These are phyloP conservation scores for Monopis laevigella DNA, from an alignment of 2,888 invertebrate species.

Conservation along the genomic window DNA sequence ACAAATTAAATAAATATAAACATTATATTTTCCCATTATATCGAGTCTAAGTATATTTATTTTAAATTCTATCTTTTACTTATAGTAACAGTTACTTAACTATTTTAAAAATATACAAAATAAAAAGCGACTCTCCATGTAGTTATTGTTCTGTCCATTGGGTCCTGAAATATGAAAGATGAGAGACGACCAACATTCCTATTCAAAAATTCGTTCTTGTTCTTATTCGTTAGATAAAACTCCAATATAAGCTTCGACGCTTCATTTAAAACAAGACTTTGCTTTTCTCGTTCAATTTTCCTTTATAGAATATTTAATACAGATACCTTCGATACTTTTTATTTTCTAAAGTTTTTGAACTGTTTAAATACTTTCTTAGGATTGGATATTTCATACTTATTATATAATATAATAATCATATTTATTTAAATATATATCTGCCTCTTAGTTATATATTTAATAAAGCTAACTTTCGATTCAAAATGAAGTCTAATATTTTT, in stretches of 20 bases:
- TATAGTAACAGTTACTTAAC: too few relatives aligned
- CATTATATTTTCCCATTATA: too few relatives aligned
- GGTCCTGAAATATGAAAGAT: conserved; percentile 14
- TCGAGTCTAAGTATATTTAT: too few relatives aligned
- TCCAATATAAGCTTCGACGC: conserved; percentile 47
- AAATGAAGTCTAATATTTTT: too few relatives aligned
- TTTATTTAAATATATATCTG: too few relatives aligned
- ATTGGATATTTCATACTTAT: too few relatives aligned
- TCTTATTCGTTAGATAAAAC: conserved; percentile 49
- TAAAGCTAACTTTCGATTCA: too few relatives aligned
- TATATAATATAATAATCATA: too few relatives aligned
- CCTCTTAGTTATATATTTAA: too few relatives aligned
- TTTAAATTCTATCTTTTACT: too few relatives aligned
- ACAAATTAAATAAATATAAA: too few relatives aligned
- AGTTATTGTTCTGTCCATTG: not conserved
- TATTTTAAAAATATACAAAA: not conserved
- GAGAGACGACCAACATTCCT: conserved; percentile 51
- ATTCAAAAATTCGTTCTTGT: conserved; percentile 54
- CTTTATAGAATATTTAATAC: conserved; percentile 59
- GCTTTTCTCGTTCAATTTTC: conserved; percentile 59
- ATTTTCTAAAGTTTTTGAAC: conserved; percentile 44
- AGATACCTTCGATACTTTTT: conserved; percentile 47
- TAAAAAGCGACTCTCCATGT: not conserved
- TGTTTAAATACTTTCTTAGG: too few relatives aligned
- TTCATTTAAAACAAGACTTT: conserved; percentile 57